Base-by-base conservation (phyloP, 2,113 vertebrate genomes). In the Camarhynchus parvulus region DNA sequence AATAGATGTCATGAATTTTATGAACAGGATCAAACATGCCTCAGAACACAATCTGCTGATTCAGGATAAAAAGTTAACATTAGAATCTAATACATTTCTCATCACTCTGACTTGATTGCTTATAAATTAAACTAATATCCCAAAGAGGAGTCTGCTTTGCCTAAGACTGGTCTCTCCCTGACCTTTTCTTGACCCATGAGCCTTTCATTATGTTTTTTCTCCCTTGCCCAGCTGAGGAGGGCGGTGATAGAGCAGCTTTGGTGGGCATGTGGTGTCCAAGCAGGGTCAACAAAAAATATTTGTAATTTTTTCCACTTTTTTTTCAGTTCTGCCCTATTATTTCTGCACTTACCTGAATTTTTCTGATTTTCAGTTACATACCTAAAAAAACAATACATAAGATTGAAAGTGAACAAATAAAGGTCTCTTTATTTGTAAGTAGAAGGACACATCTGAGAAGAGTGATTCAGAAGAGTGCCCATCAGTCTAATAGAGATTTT, bases 191-290 rank as follows among this genome's bases (percentile, higher is more conserved):
- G 7, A 25, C 11, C 27, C 28, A 10, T 2, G 10, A 75, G 11
- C 16, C 20, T 49, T 75, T 75, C 10, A 30, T 69, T 30, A 18
- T 18, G 8, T 22, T 69, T 87, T 44, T 35, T 44, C 16, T 63
- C 33, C 33, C 14, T 33, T 73, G 24, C 13, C 28, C 44, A 66
- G 16, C 24, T 75, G 23, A 44, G 35, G 23, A 63, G 7, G 11
- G 16, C 9, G 68, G 19, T 22, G 11, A n/a, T 11, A 75, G 35
- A 75, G 55, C 2, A 21, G 35, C 9, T 75, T 80, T 55, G 6
- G 11, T 63, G 25, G 19, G 14, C 5, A 69, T 0, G 0, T 19
- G 5, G 2, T 20, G 14, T 49, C 23, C 31, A 37, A 20, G 28
- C 13, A 75, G 23, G 23, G 16, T 63, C 8, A 84, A 11, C 4